Conservation (phyloP, 2,888 invertebrate species). For the Rhamphomyia laevipes region DNA sequence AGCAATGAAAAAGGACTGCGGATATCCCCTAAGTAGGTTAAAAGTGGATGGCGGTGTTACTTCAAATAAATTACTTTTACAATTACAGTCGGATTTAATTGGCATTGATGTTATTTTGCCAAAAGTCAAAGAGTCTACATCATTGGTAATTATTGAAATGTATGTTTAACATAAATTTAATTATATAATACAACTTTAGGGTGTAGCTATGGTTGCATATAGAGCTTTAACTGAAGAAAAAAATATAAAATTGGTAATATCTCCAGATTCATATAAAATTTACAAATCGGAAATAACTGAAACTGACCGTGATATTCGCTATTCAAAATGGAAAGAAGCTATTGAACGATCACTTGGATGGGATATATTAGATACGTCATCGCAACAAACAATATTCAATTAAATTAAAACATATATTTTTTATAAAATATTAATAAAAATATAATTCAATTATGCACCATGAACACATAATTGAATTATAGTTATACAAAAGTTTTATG, state of each 20-base stretch:
- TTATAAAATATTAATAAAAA: too few species aligned
- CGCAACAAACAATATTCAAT: too few species aligned
- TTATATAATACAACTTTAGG: constrained; percentile 34
- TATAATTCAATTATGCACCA: too few species aligned
- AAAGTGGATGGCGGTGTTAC: constrained; percentile 87
- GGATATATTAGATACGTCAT: too few species aligned
- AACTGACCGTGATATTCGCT: constrained; percentile 63
- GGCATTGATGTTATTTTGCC: constrained; percentile 74
- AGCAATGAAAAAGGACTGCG: constrained; percentile 76
- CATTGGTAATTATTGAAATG: too few species aligned
- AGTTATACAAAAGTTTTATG: too few species aligned
- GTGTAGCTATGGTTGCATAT: constrained; percentile 75
- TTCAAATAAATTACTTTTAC: constrained; percentile 72
- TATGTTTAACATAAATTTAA: too few species aligned
- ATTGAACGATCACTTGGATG: constrained; percentile 49
- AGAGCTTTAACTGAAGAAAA: constrained; percentile 1
- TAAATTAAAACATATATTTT: too few species aligned
- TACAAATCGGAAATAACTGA: constrained; percentile 54
- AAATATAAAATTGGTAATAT: too few species aligned
- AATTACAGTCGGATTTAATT: constrained; percentile 79
- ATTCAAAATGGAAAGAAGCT: constrained; percentile 84
- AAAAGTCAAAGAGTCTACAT: constrained; percentile 78
- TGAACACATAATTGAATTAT: too few species aligned
- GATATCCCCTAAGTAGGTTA: constrained; percentile 39
- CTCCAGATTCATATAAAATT: too few species aligned